These are phyloP conservation scores for Drosophila testacea DNA, from an alignment of 2,888 invertebrate species.

Conservation along the genomic window DNA sequence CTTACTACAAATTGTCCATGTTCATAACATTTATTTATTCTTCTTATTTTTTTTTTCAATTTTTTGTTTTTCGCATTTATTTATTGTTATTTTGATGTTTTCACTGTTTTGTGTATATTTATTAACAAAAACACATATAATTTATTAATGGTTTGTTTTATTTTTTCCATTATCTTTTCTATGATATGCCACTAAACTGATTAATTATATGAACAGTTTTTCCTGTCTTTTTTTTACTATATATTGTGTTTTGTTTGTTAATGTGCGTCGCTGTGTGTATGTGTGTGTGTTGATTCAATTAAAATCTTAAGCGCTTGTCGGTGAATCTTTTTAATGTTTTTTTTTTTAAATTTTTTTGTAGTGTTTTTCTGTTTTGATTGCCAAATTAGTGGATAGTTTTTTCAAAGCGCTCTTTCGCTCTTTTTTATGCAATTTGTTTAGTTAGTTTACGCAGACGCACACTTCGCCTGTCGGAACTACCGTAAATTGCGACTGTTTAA, in stretches of 20 bases:
- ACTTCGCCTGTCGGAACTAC: slow-evolving; percentile 17
- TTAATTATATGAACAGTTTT: slow-evolving; percentile 3
- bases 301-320: not conserved
- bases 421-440: slow-evolving; percentile 11
- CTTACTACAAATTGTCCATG: slow-evolving; percentile 50
- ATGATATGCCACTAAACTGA: not conserved
- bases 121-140: slow-evolving; percentile 11
- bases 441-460: slow-evolving; percentile 20
- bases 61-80: slow-evolving; percentile 2
- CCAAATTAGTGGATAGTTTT: slow-evolving; percentile 36
- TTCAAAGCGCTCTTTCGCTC: slow-evolving; percentile 9
- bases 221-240: not conserved
- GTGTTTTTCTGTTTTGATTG: slow-evolving; percentile 13
- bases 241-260: not conserved
- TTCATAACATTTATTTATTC: slow-evolving; percentile 33
- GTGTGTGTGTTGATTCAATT: slow-evolving; percentile 7
- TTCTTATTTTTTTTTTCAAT: not conserved
- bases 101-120: slow-evolving; percentile 7
- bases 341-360: slow-evolving; percentile 1
- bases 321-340: slow-evolving; percentile 6
- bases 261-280: not conserved
- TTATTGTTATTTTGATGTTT: not conserved
- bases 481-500: slow-evolving; percentile 27
- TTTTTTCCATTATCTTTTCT: slow-evolving; percentile 1
- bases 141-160: not conserved